A percentile compares a stretch with the other conserved stretches of the same genome.
Conservation (phyloP, 2,797 vertebrate genomes). For the Chelidonichthys spinosus region DNA sequence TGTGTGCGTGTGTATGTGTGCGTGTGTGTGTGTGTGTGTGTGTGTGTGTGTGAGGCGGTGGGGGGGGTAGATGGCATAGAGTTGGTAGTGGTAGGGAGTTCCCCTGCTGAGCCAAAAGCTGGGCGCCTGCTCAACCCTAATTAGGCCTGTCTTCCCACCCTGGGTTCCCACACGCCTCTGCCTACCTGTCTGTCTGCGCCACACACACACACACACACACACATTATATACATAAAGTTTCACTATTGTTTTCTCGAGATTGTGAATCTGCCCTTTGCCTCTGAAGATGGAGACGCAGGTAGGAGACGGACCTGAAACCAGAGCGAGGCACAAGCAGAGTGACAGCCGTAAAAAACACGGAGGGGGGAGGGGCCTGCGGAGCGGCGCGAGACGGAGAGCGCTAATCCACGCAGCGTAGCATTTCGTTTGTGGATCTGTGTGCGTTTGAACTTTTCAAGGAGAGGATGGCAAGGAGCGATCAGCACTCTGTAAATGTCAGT, state of each 20-base stretch:
- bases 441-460: conserved; percentile 80
- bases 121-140: conserved; percentile 58
- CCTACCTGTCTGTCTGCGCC: conserved; percentile 41
- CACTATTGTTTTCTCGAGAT: conserved; percentile 7
- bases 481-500: conserved; percentile 83
- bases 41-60: background rate
- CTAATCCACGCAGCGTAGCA: conserved; percentile 70
- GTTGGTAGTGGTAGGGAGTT: conserved; percentile 21
- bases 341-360: conserved; percentile 39
- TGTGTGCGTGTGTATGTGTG: conserved; percentile 13
- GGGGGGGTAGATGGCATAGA: conserved; percentile 27
- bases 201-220: conserved; percentile 22
- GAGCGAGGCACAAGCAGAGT: conserved; percentile 32
- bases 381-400: conserved; percentile 57
- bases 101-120: conserved; percentile 53
- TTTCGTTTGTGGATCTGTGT: conserved; percentile 72
- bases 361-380: conserved; percentile 45
- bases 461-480: conserved; percentile 68
- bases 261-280: conserved; percentile 38
- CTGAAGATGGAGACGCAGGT: conserved; percentile 31
- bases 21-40: conserved; percentile 10
- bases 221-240: conserved; percentile 4
- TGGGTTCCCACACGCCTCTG: conserved; percentile 21
- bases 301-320: conserved; percentile 31
- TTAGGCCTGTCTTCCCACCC: conserved; percentile 48